A percentile compares a stretch with the other conserved stretches of the same genome.
Conservation (phyloP, 2,888 invertebrate species). For the Yponomeuta malinellus region DNA sequence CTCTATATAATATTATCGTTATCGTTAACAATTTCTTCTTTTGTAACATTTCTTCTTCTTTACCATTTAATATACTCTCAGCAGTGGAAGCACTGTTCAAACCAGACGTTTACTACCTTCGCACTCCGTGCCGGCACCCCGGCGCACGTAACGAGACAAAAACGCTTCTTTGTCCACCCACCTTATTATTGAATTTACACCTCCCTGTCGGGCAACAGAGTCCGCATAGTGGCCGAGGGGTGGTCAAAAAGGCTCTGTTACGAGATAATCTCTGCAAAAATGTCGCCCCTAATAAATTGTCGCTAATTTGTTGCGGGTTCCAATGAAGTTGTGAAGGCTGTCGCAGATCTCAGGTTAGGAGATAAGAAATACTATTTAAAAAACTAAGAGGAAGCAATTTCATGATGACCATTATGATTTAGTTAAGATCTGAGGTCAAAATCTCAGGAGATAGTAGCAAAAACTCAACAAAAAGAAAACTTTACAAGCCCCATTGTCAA, state of each 20-base stretch:
- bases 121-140: constrained; percentile 28
- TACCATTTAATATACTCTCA: neutral
- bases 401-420: neutral
- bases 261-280: constrained; percentile 30
- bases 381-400: neutral
- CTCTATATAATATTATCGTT: too few relatives aligned
- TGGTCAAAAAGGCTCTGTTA: constrained; percentile 34
- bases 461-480: constrained; percentile 4
- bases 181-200: constrained; percentile 62
- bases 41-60: neutral
- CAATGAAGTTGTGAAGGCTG: neutral
- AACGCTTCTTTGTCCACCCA: constrained; percentile 38
- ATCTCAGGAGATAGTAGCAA: neutral
- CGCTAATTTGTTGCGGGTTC: constrained; percentile 5
- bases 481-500: constrained; percentile 2
- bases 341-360: neutral
- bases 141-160: constrained; percentile 31
- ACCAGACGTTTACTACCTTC: neutral
- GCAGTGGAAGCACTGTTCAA: too few relatives aligned
- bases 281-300: constrained; percentile 25
- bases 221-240: constrained; percentile 19
- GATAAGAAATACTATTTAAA: neutral
- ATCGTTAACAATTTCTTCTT: too few relatives aligned
- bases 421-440: neutral
- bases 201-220: constrained; percentile 40